These are phyloP conservation scores for Torymus texanus DNA, from an alignment of 2,888 invertebrate species.

Conservation along the genomic window DNA sequence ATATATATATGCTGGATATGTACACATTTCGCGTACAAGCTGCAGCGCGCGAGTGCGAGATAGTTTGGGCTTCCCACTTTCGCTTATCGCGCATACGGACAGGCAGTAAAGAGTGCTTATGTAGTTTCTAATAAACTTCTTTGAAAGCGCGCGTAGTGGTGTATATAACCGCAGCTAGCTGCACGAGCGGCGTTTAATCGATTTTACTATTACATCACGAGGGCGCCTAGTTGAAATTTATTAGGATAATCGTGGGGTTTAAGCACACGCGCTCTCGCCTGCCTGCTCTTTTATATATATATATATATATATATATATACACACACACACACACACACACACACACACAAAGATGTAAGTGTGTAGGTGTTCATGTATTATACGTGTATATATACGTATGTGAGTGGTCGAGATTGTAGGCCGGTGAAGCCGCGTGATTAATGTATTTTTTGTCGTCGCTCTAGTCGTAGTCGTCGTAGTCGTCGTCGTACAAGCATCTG, in stretches of 20 bases:
- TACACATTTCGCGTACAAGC: too few relatives aligned
- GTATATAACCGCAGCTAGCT: too few relatives aligned
- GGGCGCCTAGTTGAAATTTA: conserved; percentile 33
- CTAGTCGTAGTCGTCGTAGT: neutral
- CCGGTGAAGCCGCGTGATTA: neutral
- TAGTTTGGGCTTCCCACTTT: conserved; percentile 20
- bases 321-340: too few relatives aligned
- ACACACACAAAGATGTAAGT: too few relatives aligned
- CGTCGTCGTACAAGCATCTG: conserved; percentile 16
- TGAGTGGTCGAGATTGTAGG: neutral
- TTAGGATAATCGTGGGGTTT: conserved; percentile 34
- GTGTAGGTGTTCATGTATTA: too few relatives aligned
- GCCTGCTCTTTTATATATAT: too few relatives aligned
- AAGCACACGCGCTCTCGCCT: neutral
- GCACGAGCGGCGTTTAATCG: conserved; percentile 18
- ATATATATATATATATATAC: too few relatives aligned
- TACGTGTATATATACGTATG: too few relatives aligned
- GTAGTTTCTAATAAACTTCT: conserved; percentile 40
- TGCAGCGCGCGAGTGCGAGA: too few relatives aligned
- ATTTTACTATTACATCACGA: conserved; percentile 32
- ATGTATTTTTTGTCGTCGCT: conserved; percentile 11
- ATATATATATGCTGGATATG: too few relatives aligned
- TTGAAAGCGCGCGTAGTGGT: conserved; percentile 11
- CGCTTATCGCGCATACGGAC: conserved; percentile 11
- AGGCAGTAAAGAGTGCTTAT: conserved; percentile 8